Base-by-base conservation (phyloP, 2,797 vertebrate genomes). In the Eulemur albifrons region DNA sequence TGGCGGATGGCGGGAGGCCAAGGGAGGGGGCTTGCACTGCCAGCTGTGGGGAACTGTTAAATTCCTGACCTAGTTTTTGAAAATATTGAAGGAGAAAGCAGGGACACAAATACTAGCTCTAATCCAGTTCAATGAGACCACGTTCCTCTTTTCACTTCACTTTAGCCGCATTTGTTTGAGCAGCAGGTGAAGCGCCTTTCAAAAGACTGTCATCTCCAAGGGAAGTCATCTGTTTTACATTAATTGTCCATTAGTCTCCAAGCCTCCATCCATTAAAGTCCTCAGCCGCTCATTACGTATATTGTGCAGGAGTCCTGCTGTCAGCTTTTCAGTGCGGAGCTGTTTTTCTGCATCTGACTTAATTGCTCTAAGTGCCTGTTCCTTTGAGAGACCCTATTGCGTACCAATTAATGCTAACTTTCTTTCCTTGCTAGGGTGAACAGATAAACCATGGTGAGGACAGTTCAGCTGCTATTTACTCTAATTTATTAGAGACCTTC, bases 211-310 rank as follows among this genome's bases (percentile, higher is more conserved):
- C 96, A 80, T 94, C 86, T 93, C 94, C 10, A 12, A 83, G 88
- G 96, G 86, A 97, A 96, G 96, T 96, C 93, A 57, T 97, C 95
- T 96, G 95, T 93, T 97, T 96, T 97, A 92, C 96, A 96, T 97
- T 97, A 97, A 97, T 95, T 93, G 97, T 97, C 95, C 97, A 97
- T 97, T 97, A 97, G 95, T 96, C 94, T 95, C 95, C 45, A 76
- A 94, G 97, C 92, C 83, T 90, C 85, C 59, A 45, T 95, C 96
- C 97, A 96, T 97, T 97, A 97, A 96, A 92, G 90, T 86, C 92
- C 95, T 94, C 92, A 93, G 97, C 85, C 57, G 9, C 95, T 95
- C 96, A 80, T 75, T 91, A 86, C 35, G 0, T 35, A 81, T 75
- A 63, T 32, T 81, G 92, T 82, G 95, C 69, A 54, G 0, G 27